Conservation (phyloP, 2,113 vertebrate genomes). For the Amia ocellicauda region DNA sequence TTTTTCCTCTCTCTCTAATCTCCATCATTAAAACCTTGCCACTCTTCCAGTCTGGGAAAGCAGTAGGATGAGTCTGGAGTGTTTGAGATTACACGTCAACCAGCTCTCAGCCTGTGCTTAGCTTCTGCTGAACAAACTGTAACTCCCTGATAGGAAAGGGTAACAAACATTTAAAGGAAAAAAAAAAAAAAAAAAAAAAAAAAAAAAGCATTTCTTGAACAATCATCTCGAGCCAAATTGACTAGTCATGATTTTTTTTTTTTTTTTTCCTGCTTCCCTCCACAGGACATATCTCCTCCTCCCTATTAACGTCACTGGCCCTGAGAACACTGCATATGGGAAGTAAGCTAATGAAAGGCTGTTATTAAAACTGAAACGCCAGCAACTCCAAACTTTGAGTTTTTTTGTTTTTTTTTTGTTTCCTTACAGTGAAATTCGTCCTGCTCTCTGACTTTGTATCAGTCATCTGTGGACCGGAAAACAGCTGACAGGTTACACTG, state of each 20-base stretch:
- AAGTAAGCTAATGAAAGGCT: neutral
- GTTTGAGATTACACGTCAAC: neutral
- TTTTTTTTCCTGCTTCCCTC: neutral
- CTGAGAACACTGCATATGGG: neutral
- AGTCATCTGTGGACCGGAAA: neutral
- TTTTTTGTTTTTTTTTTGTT: neutral
- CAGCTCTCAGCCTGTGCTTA: neutral
- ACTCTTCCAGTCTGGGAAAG: neutral
- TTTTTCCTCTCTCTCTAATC: no score
- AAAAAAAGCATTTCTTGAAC: neutral
- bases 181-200: neutral
- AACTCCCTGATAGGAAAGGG: neutral
- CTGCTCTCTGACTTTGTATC: neutral
- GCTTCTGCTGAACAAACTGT: neutral
- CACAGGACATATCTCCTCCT: neutral
- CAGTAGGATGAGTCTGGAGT: neutral
- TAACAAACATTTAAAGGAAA: neutral
- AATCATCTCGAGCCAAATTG: neutral
- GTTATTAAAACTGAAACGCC: slow-evolving; percentile 8
- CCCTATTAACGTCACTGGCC: neutral
- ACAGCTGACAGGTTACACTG: neutral
- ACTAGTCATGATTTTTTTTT: neutral
- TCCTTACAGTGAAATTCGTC: neutral
- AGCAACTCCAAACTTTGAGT: neutral
- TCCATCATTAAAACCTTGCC: neutral